Conservation (phyloP, 2,888 invertebrate species). For the Drosophila mimetica region DNA sequence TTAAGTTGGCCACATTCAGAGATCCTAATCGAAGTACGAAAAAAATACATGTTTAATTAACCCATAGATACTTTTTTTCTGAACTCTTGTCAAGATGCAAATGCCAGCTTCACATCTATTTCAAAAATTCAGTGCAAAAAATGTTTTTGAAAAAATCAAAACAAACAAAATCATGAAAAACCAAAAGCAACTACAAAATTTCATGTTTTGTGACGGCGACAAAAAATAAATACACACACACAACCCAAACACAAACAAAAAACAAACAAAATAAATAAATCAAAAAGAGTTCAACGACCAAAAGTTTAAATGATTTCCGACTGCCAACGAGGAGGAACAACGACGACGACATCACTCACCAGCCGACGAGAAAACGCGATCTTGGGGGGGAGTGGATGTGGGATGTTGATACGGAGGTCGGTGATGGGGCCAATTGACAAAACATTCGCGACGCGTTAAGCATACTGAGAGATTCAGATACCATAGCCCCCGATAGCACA, state of each 20-base stretch:
- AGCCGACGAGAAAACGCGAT: conserved; percentile 17
- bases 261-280: conserved; percentile 57
- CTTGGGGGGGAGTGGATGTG: conserved; percentile 3
- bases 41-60: background rate
- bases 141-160: conserved; percentile 6
- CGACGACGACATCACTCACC: conserved; percentile 32
- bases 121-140: conserved; percentile 11
- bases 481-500: conserved; percentile 45
- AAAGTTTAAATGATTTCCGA: conserved; percentile 76
- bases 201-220: conserved; percentile 56
- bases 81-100: background rate
- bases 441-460: conserved; percentile 31
- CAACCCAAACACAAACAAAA: conserved; percentile 27
- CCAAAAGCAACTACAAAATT: conserved; percentile 34
- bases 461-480: conserved; percentile 62
- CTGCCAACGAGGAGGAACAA: conserved; percentile 32
- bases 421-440: conserved; percentile 37
- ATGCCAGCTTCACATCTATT: background rate
- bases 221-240: conserved; percentile 20
- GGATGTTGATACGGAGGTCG: conserved; percentile 9
- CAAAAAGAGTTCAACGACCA: conserved; percentile 78
- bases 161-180: conserved; percentile 28
- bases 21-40: background rate
- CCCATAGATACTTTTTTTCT: conserved; percentile 14
- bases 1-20: background rate